phyloP scores from a whole-genome alignment of 1,140 invertebrate genomes.

The Bombus terrestris region DNA sequence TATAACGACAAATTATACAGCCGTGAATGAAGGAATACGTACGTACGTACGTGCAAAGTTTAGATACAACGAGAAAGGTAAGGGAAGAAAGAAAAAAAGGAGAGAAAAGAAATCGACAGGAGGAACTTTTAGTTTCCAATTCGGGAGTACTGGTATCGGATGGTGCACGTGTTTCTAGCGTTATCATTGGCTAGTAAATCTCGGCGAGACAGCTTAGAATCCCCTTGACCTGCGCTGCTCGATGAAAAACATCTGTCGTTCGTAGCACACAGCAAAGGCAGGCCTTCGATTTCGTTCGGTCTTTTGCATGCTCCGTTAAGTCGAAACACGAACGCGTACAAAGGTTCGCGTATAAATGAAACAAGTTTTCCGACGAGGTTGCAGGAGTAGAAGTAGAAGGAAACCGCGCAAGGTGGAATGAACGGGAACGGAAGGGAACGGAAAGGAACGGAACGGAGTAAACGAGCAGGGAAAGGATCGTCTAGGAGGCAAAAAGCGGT shows the following conservation, averaged over 20 bases:
- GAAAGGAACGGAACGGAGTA: not conserved
- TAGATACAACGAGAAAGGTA: not conserved
- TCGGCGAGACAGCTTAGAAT: constrained; percentile 50
- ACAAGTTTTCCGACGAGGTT: not conserved
- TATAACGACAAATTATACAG: no score
- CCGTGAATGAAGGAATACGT: no score
- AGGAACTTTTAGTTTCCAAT: constrained; percentile 53
- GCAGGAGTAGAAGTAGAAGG: no score
- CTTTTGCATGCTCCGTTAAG: not conserved
- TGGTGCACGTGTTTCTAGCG: constrained; percentile 58
- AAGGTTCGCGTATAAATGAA: not conserved
- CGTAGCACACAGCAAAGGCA: not conserved
- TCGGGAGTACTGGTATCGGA: not conserved
- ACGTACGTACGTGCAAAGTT: no score
- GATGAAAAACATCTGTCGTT: constrained; percentile 61
- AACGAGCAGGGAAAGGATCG: no score
- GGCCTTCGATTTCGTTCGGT: not conserved
- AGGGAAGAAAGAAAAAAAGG: not conserved
- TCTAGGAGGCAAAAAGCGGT: not conserved
- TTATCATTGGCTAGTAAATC: constrained; percentile 68
- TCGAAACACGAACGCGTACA: not conserved
- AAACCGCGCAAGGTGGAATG: no score
- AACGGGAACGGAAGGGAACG: not conserved
- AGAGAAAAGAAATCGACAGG: constrained; percentile 9
- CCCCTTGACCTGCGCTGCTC: constrained; percentile 38